A percentile compares a stretch with the other conserved stretches of the same genome.
phyloP scores from a whole-genome alignment of 2,113 vertebrate genomes.

The Myanophis thanlyinensis region DNA sequence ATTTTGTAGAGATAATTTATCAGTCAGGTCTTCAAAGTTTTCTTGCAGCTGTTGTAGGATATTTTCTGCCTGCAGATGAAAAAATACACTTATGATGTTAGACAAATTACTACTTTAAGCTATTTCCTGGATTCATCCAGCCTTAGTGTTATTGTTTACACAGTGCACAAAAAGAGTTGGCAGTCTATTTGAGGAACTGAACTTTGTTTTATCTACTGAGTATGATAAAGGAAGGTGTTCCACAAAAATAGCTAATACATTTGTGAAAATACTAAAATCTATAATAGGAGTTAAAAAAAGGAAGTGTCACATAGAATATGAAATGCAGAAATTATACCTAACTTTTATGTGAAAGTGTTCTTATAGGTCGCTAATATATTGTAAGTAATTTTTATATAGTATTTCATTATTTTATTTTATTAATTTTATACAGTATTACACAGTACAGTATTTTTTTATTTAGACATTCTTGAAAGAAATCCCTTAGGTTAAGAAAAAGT shows the following conservation, averaged over 20 bases:
- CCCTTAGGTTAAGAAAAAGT: background rate
- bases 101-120: background rate
- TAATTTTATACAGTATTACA: too few species aligned
- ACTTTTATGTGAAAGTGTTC: background rate
- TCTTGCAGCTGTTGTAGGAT: slow-evolving; percentile 78
- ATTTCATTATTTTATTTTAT: background rate
- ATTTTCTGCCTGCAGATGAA: slow-evolving; percentile 75
- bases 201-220: background rate
- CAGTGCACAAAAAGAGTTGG: background rate
- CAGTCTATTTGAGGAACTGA: background rate
- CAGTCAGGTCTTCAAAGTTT: slow-evolving; percentile 74
- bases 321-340: background rate
- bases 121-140: background rate
- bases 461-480: background rate
- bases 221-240: background rate
- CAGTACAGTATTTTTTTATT: background rate
- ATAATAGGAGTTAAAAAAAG: background rate
- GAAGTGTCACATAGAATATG: background rate
- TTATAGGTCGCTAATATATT: background rate
- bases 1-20: slow-evolving; percentile 79
- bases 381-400: background rate
- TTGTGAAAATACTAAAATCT: background rate
- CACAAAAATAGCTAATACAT: background rate
- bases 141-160: background rate
- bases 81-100: background rate